A percentile compares a stretch with the other conserved stretches of the same genome.
Evolutionary conservation across 2,113 vertebrate genomes (phyloP).

Genomic region (Mellivora capensis): DNA sequence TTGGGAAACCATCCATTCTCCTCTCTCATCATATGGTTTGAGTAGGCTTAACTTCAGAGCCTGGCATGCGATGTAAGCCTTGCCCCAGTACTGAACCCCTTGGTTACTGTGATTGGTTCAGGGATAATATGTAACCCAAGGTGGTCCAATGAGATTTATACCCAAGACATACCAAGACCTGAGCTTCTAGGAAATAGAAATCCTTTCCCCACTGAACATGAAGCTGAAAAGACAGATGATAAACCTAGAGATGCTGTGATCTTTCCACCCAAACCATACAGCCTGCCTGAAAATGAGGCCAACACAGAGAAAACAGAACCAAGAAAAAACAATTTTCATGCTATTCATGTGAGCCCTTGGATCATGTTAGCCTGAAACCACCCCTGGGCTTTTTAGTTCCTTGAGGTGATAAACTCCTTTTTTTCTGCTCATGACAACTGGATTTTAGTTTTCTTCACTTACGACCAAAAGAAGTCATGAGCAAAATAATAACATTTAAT

Average conservation of each 20-base stretch:
- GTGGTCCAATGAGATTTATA: background rate
- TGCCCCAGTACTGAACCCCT: background rate
- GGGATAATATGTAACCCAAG: background rate
- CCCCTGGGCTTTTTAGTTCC: background rate
- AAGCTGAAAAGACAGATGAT: background rate
- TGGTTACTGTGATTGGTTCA: background rate
- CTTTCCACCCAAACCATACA: background rate
- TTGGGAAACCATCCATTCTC: background rate
- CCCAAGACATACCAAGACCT: background rate
- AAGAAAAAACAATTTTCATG: background rate
- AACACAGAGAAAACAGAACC: background rate
- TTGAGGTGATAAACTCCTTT: background rate
- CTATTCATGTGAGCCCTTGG: background rate
- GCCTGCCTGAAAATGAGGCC: background rate
- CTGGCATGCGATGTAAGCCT: background rate
- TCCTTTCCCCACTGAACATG: background rate
- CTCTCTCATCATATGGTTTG: background rate
- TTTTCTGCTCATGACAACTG: background rate
- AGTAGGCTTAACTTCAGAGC: background rate
- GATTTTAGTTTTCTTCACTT: background rate
- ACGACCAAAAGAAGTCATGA: background rate
- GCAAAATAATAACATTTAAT: background rate
- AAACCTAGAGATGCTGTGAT: background rate
- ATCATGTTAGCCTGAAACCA: background rate
- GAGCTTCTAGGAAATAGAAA: background rate